Evolutionary conservation across 2,888 invertebrate genomes (phyloP), one percentile per base, ranked within the genome.

Genomic region (Parascotia fuliginaria): DNA sequence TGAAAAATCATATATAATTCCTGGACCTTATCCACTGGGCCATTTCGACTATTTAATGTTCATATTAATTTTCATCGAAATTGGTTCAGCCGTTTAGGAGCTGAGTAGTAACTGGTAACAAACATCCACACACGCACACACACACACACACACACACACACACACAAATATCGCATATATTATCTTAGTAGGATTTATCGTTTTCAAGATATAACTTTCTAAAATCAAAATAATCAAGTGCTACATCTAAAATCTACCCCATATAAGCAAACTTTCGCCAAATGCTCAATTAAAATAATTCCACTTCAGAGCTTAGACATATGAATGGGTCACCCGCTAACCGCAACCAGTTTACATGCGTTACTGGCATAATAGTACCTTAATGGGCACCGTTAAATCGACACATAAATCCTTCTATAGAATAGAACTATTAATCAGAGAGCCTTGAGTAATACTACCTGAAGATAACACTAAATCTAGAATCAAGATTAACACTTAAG

Each of bases 391-490:
- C 61, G 71, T 73, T 83, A 77, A 81, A 79, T 77, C 77, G 75
- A 75, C 63, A 69, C 79, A 83, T 87, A 85, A 86, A 87, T 86
- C 83, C 79, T 73, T 79, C 77, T 43, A 60, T 56, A 84, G 80
- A 87, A 86, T 86, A 77, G 79, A 69, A 66, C 81, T 68, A 85
- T 85, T 85, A 79, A 87, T 87, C 86, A 73, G 63, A 37, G 33
- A 29, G 31, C 9, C 52, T 46, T 55, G 46, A 42, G 41, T 55
- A 37, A 55, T 42, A 28, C 36, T 11, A 5, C 13, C 49, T 36
- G 24, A 42, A 31, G 54, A 54, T 42, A 44, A 28, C 19, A 41
- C 44, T 45, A 51, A 48, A 46, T 46, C 43, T 43, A 43, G 49
- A 60, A 60, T 49, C 46, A 55, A 55, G 53, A 39, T 40, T 24